Base-by-base conservation (phyloP, 2,888 invertebrate species). In the Leucania comma region DNA sequence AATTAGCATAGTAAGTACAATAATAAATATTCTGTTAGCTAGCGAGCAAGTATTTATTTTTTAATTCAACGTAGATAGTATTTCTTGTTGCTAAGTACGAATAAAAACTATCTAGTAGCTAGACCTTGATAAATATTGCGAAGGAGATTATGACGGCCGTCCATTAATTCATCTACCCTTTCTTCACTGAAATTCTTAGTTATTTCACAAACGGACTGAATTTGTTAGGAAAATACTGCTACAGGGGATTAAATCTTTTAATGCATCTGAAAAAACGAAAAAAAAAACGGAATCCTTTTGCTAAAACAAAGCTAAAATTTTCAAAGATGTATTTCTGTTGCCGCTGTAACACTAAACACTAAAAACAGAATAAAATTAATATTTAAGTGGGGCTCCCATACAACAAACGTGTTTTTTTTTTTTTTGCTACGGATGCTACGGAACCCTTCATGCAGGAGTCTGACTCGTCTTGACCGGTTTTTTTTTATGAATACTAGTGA, bases 51-150 rank as follows among this genome's bases (percentile, higher is more conserved):
- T 66, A 63, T 63, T 51, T 75, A 69, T 75, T 60, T 62, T 75
- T 70, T 48, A 50, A n/a, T 46, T 46, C n/a, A 69, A 57, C 10
- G 24, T 24, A 26, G 8, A 32, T n/a, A 50, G 50, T 71, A 56
- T 35, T 74, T 63, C 20, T 74, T 60, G 56, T 58, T 50, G 46
- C 46, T 61, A 54, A 35, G 35, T 29, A 20, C 20, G 12, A 72
- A 53, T 56, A n/a, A 67, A 67, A 42, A 57, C 56, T 56, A 35
- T 24, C 22, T 20, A 26, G 35, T 51, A 35, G 42, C 4, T 66
- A 50, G 38, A 61, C 75, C 75, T 65, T 65, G 57, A 65, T 68
- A 65, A 68, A 69, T 75, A 54, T 76, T 66, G 66, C 53, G 58
- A 50, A 54, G 42, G 50, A 58, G 50, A 78, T 78, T 58, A 78